A percentile compares a stretch with the other conserved stretches of the same genome.
Evolutionary conservation across 2,888 invertebrate genomes (phyloP).

Genomic region (Acanthacorydalis orientalis): DNA sequence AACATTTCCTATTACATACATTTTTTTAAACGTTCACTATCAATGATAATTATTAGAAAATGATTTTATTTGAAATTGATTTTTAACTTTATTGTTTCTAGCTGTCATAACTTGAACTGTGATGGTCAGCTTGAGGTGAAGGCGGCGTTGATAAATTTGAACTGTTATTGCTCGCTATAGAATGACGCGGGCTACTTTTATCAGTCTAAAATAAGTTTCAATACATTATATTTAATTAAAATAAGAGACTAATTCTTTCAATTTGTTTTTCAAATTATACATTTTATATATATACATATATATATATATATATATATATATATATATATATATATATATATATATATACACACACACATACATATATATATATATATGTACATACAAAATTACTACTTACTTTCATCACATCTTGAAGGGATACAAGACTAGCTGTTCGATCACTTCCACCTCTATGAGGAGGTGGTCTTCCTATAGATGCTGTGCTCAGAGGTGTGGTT

Average conservation of each 20-base stretch:
- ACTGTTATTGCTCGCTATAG: constrained; percentile 57
- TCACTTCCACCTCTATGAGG: constrained; percentile 8
- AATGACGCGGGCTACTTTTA: constrained; percentile 44
- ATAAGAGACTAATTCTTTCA: too few relatives aligned
- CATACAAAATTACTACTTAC: neutral
- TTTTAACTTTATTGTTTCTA: constrained; percentile 19
- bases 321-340: too few relatives aligned
- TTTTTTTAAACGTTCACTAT: too few relatives aligned
- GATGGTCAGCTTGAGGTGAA: constrained; percentile 46
- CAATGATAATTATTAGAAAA: too few relatives aligned
- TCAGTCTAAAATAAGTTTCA: constrained; percentile 13
- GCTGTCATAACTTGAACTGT: constrained; percentile 48
- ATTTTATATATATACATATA: too few relatives aligned
- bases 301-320: too few relatives aligned
- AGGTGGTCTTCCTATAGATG: constrained; percentile 35
- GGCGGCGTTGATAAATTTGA: constrained; percentile 57
- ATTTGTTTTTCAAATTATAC: too few relatives aligned
- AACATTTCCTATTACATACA: too few relatives aligned
- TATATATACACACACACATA: too few relatives aligned
- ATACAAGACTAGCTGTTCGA: constrained; percentile 4
- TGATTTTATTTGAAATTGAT: too few relatives aligned
- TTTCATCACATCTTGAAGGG: constrained; percentile 3
- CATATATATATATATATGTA: too few relatives aligned
- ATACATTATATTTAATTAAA: too few relatives aligned
- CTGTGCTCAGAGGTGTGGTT: constrained; percentile 35